Conservation (phyloP, 2,113 vertebrate species). For the Zosterops lateralis region DNA sequence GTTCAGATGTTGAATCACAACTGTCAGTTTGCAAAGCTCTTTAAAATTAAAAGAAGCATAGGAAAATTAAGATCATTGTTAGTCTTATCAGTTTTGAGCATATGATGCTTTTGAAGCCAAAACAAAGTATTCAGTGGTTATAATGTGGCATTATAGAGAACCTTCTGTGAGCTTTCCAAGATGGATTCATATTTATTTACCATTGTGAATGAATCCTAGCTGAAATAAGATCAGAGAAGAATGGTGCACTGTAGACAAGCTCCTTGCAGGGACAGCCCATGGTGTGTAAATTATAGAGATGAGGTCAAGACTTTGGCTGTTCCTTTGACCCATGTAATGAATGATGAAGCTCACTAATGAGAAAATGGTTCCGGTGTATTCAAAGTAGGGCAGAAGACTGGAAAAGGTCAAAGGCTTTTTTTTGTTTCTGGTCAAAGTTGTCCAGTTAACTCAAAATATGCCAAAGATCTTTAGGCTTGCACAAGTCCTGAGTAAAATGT, state of each 20-base stretch:
- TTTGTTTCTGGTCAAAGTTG: neutral
- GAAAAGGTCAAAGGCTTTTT: neutral
- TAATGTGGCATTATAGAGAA: neutral
- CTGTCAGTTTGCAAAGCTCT: neutral
- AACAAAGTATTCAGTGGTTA: neutral
- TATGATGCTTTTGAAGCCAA: neutral
- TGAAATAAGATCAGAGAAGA: neutral
- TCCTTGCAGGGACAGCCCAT: neutral
- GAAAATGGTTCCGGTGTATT: slow-evolving; percentile 42
- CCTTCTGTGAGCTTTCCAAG: neutral
- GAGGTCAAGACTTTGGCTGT: slow-evolving; percentile 2
- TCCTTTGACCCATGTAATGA: slow-evolving; percentile 37
- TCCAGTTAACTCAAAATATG: slow-evolving; percentile 7
- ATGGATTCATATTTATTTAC: neutral
- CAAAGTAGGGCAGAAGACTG: neutral
- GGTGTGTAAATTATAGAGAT: neutral
- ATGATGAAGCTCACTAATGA: slow-evolving; percentile 40
- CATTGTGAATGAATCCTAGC: neutral
- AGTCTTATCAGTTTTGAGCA: neutral
- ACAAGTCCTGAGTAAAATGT: neutral
- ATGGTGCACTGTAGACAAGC: neutral
- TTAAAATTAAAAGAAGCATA: neutral
- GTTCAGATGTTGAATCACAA: neutral
- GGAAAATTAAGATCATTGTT: neutral
- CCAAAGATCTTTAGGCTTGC: neutral